Percentiles rank a stretch among this genome's conserved stretches.
Evolutionary conservation across 2,888 invertebrate species (phyloP).

Genomic region (Scrobipalpa costella): DNA sequence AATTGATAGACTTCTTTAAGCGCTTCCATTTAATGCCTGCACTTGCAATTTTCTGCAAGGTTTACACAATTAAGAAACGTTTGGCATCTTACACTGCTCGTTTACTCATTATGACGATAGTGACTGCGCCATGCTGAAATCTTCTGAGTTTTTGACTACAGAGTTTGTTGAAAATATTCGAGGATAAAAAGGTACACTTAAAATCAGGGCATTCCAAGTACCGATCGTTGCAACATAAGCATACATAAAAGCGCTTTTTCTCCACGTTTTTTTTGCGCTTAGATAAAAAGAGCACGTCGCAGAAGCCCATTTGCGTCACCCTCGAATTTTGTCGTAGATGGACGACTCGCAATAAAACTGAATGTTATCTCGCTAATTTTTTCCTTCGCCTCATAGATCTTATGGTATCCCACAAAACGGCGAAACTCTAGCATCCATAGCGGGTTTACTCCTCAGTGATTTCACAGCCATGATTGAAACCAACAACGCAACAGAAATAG

Average conservation of each 20-base stretch:
- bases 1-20: no score
- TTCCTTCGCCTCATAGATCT: slow-evolving; percentile 44
- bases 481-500: no score
- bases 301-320: slow-evolving; percentile 54
- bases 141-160: no score
- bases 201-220: no score
- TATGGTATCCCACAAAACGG: slow-evolving; percentile 30
- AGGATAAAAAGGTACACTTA: no score
- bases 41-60: no score
- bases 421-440: slow-evolving; percentile 41
- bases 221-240: not conserved
- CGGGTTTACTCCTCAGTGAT: not conserved
- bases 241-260: not conserved
- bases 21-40: no score
- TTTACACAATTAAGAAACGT: no score
- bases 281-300: slow-evolving; percentile 54
- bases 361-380: slow-evolving; percentile 71
- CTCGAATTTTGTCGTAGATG: slow-evolving; percentile 57
- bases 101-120: no score
- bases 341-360: slow-evolving; percentile 62
- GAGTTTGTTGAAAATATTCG: no score
- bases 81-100: no score
- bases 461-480: not conserved
- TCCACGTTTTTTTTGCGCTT: slow-evolving; percentile 31
- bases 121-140: no score